Evolutionary conservation across 2,888 invertebrate species (phyloP), one percentile per base, ranked within the genome.

Genomic region (Homarus gammarus): DNA sequence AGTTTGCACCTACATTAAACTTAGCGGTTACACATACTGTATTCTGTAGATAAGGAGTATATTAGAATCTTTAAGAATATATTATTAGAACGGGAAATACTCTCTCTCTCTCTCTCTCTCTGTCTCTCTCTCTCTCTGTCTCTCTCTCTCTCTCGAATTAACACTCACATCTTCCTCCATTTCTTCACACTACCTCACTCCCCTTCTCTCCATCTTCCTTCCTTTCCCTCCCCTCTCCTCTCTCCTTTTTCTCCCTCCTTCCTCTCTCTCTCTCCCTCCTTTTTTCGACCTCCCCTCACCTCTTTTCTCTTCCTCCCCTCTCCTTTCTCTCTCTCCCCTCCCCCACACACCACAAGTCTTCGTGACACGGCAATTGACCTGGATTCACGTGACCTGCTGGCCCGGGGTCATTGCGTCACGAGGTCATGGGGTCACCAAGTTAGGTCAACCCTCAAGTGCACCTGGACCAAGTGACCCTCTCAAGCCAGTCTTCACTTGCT

Each of bases 361-460:
- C 78, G 78, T 78, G 78, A 78, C 78, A 31, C 33, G 31, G 36
- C 78, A 51, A 78, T 27, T 78, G 78, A 78, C 78, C 78, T 27
- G 51, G 78, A 78, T 78, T 27, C 78, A 78, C 78, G 31, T 78
- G 78, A 78, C 78, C 78, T 51, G 78, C 33, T 51, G 78, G 27
- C 51, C 33, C 51, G 78, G 78, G 78, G 78, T 78, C 78, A 78
- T 51, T 49, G 51, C 8, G n/a, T 44, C 75, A 75, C 75, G 75
- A 73, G n/a, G n/a, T n/a, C n/a, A n/a, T n/a, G n/a, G n/a, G n/a
- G n/a, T n/a, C n/a, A n/a, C n/a, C n/a, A 44, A 5, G 12, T 44
- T 12, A 56, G 56, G 5, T 56, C 56, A 56, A 0, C 56, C 56
- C 5, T 1, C 56, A 56, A n/a, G n/a, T n/a, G 18, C 5, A 12